Evolutionary conservation across 2,888 invertebrate genomes (phyloP).

Genomic region (Asteroscopus sphinx): DNA sequence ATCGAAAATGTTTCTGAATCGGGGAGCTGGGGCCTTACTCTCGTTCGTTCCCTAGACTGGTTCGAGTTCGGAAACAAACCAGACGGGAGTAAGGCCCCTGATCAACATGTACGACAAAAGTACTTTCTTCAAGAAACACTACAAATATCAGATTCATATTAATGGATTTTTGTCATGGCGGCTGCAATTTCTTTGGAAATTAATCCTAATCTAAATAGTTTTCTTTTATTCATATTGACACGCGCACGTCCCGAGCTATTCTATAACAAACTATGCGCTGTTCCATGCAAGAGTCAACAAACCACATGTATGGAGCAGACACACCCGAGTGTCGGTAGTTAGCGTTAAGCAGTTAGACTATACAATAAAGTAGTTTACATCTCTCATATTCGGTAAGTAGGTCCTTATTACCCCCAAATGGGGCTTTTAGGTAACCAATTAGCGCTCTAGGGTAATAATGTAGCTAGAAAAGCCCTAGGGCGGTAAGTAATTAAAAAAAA

Average conservation of each 20-base stretch:
- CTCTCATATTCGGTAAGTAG: no score
- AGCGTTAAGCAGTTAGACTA: slow-evolving; percentile 34
- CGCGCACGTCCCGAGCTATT: slow-evolving; percentile 35
- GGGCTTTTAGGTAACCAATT: no score
- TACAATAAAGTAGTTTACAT: slow-evolving; percentile 34
- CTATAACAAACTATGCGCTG: slow-evolving; percentile 39
- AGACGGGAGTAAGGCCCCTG: no score
- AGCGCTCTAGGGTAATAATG: no score
- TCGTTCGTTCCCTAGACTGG: no score
- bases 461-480: no score
- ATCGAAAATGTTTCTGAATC: no score
- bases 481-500: no score
- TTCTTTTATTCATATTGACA: slow-evolving; percentile 20
- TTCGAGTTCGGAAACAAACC: no score
- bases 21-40: no score
- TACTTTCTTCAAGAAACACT: not conserved
- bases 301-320: slow-evolving; percentile 17
- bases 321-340: slow-evolving; percentile 45
- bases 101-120: no score
- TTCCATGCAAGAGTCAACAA: slow-evolving; percentile 8
- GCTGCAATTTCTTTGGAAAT: slow-evolving; percentile 9
- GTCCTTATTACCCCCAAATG: no score
- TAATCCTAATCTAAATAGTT: not conserved
- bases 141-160: not conserved
- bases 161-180: slow-evolving; percentile 20